A percentile compares a stretch with the other conserved stretches of the same genome.
Evolutionary conservation across 2,113 vertebrate species (phyloP).

Genomic region (Stercorarius parasiticus): DNA sequence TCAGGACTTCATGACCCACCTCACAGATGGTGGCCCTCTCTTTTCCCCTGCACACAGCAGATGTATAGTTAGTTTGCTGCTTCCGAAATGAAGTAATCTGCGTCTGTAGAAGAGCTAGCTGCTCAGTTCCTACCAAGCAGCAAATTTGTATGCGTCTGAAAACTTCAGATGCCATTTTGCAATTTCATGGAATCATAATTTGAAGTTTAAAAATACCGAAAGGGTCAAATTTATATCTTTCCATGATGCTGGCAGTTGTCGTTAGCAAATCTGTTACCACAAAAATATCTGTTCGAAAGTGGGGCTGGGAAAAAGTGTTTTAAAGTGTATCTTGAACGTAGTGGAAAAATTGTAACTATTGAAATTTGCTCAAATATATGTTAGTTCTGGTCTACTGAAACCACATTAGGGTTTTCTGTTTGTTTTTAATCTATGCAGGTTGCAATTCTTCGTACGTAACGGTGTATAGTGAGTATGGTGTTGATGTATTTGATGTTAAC

Average conservation of each 20-base stretch:
- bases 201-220: background rate
- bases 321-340: background rate
- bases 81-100: constrained; percentile 9
- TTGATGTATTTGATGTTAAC: constrained; percentile 92
- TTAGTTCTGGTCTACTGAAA: background rate
- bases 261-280: background rate
- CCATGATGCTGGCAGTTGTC: background rate
- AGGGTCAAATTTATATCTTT: background rate
- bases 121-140: background rate
- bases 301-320: background rate
- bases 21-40: constrained; percentile 37
- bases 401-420: background rate
- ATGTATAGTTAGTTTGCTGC: background rate
- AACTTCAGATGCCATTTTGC: background rate
- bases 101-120: background rate
- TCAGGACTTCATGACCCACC: constrained; percentile 5
- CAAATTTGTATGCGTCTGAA: background rate
- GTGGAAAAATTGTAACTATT: background rate
- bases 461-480: constrained; percentile 93
- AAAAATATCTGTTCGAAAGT: background rate
- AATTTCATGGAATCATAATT: background rate
- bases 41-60: background rate
- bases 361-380: background rate
- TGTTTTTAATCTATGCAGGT: constrained; percentile 74
- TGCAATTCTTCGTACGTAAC: constrained; percentile 89